Percentiles rank a stretch among this genome's conserved stretches.
Conservation (phyloP, 2,113 vertebrate genomes). For the Alethe diademata region DNA sequence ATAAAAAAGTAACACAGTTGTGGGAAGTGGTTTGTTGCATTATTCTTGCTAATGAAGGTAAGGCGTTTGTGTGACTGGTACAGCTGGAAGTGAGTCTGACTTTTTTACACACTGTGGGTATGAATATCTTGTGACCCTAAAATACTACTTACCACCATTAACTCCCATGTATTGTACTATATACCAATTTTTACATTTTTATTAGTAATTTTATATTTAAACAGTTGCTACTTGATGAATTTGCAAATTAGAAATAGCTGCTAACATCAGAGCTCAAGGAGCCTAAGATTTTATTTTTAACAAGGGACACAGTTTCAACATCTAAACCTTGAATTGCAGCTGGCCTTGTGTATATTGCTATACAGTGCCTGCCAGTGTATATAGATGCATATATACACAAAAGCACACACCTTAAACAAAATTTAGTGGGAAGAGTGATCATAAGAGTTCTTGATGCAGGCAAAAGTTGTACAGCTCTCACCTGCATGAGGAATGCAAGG, state of each 20-base stretch:
- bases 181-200: conserved; percentile 63
- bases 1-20: not conserved
- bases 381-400: not conserved
- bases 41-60: conserved; percentile 11
- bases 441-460: not conserved
- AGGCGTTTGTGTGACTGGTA: not conserved
- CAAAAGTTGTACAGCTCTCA: not conserved
- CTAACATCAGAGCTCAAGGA: conserved; percentile 42
- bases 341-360: conserved; percentile 32
- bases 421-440: not conserved
- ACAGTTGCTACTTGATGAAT: conserved; percentile 40
- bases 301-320: not conserved
- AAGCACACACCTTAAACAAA: conserved; percentile 16
- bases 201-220: conserved; percentile 64
- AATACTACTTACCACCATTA: not conserved
- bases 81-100: not conserved
- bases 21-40: conserved; percentile 8
- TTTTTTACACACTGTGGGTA: not conserved
- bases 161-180: not conserved
- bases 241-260: conserved; percentile 37
- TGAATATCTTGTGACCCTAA: not conserved
- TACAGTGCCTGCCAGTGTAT: conserved; percentile 3
- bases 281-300: conserved; percentile 29
- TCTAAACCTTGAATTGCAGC: not conserved
- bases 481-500: not conserved